phyloP scores from a whole-genome alignment of 2,888 invertebrate species.

The Athrips mouffetella region DNA sequence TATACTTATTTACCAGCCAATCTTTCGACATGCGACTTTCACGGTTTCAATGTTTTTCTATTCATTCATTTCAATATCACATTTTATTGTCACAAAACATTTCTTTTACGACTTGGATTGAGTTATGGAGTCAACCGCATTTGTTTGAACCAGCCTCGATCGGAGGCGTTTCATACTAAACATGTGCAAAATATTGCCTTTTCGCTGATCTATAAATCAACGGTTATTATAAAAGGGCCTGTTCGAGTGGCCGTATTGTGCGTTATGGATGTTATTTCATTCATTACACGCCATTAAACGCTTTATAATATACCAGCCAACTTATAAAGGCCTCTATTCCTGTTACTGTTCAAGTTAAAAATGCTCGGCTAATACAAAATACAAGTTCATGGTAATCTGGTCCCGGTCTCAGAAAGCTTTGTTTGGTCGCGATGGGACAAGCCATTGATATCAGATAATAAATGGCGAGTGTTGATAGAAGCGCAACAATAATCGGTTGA shows the following conservation, averaged over 20 bases:
- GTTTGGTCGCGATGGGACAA: slow-evolving; percentile 73
- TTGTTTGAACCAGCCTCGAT: slow-evolving; percentile 33
- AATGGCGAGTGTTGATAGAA: slow-evolving; percentile 66
- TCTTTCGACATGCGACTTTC: no score
- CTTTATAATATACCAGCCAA: slow-evolving; percentile 64
- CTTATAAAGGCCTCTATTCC: slow-evolving; percentile 34
- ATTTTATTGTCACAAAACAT: no score
- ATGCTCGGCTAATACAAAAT: slow-evolving; percentile 42
- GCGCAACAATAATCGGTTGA: slow-evolving; percentile 32
- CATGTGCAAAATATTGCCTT: slow-evolving; percentile 72
- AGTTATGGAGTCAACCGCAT: slow-evolving; percentile 38
- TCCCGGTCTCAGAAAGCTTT: slow-evolving; percentile 61
- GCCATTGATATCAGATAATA: slow-evolving; percentile 71
- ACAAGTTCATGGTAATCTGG: slow-evolving; percentile 47
- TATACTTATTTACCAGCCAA: no score
- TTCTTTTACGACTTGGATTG: slow-evolving; percentile 16
- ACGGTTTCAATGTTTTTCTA: no score
- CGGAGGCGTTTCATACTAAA: slow-evolving; percentile 50
- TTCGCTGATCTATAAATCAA: slow-evolving; percentile 72
- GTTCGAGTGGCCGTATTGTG: slow-evolving; percentile 74
- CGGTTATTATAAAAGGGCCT: slow-evolving; percentile 70
- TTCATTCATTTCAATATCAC: no score
- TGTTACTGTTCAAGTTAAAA: slow-evolving; percentile 21
- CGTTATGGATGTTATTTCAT: slow-evolving; percentile 77
- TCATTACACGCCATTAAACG: slow-evolving; percentile 78